Conservation (phyloP, 2,888 invertebrate species). For the Endotricha flammealis region DNA sequence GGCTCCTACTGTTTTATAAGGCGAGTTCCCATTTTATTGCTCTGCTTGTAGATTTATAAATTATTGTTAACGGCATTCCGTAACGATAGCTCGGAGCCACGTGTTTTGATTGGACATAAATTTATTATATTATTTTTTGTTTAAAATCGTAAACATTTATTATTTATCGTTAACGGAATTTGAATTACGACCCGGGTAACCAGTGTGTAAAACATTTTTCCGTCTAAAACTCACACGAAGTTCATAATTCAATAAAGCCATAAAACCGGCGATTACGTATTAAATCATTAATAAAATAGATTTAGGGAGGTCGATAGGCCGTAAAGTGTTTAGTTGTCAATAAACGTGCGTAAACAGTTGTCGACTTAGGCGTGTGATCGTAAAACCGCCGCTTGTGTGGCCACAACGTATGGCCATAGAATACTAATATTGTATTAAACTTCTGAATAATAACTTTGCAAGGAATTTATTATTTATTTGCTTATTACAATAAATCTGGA, state of each 20-base stretch:
- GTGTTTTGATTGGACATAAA: neutral
- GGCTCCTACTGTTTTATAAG: neutral
- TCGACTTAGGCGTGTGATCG: slow-evolving; percentile 34
- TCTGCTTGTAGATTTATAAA: neutral
- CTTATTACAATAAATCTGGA: too few species aligned
- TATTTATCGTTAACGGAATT: neutral
- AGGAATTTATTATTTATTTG: too few species aligned
- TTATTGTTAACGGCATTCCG: neutral
- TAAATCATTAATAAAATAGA: slow-evolving; percentile 56
- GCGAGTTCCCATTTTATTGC: neutral
- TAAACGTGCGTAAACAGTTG: slow-evolving; percentile 54
- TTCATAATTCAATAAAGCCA: slow-evolving; percentile 19
- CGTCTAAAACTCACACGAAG: slow-evolving; percentile 13
- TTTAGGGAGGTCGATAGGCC: slow-evolving; percentile 41
- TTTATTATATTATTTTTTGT: neutral
- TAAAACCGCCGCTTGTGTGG: slow-evolving; percentile 48
- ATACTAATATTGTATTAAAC: too few species aligned
- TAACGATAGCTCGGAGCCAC: neutral
- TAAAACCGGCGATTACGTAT: slow-evolving; percentile 40
- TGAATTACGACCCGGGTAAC: slow-evolving; percentile 2
- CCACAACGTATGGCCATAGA: slow-evolving; percentile 23
- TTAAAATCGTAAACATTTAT: neutral
- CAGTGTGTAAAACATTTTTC: slow-evolving; percentile 7
- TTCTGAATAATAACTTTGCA: too few species aligned
- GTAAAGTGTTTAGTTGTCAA: slow-evolving; percentile 56